Evolutionary conservation across 2,797 vertebrate species (phyloP).

Genomic region (Pseudocheirus occidentalis): DNA sequence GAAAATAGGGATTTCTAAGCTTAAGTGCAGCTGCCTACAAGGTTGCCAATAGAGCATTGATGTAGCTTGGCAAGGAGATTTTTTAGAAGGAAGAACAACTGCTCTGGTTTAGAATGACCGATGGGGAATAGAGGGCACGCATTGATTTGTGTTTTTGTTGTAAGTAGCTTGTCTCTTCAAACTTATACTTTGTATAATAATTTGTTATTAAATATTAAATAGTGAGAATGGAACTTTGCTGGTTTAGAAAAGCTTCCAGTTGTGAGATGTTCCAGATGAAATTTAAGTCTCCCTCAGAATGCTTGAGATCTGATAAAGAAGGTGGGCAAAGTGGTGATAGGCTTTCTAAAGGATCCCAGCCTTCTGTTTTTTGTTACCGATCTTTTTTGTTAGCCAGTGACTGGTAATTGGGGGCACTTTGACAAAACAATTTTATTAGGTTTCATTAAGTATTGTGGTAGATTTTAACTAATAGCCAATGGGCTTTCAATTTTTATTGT

Average conservation of each 20-base stretch:
- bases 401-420: constrained; percentile 40
- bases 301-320: constrained; percentile 11
- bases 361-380: not conserved
- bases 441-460: not conserved
- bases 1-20: constrained; percentile 41
- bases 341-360: not conserved
- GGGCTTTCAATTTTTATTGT: not conserved
- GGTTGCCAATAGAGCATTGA: constrained; percentile 31
- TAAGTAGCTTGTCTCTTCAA: not conserved
- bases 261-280: constrained; percentile 21
- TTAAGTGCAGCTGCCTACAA: constrained; percentile 34
- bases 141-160: constrained; percentile 33
- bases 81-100: not conserved
- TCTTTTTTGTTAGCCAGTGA: not conserved
- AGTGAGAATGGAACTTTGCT: not conserved
- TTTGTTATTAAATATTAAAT: constrained; percentile 40
- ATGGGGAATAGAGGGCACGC: not conserved
- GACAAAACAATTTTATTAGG: not conserved
- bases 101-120: constrained; percentile 28
- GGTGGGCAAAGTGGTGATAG: not conserved
- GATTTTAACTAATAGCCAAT: not conserved
- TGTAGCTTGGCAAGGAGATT: not conserved
- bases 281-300: not conserved
- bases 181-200: constrained; percentile 29
- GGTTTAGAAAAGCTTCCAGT: not conserved